Evolutionary conservation across 2,113 vertebrate genomes (phyloP), one percentile per base, ranked within the genome.

Genomic region (Stictonetta naevosa): DNA sequence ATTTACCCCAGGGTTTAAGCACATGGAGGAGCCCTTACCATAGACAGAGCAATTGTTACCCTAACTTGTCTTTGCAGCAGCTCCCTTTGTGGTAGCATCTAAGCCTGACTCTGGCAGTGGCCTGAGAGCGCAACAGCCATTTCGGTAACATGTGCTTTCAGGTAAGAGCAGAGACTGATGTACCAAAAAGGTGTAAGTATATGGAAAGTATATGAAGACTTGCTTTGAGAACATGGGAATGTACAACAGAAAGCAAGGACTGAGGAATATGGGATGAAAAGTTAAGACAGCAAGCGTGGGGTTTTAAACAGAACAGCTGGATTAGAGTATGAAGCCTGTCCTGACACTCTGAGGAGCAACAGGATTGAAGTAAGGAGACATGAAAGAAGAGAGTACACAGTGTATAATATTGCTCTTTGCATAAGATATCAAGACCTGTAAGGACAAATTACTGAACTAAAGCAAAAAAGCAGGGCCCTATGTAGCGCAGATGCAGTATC

Each of bases 401-500:
- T 28, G 31, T 8, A 67, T 33, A 7, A 52, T 25, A 72, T 0
- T 46, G 40, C 29, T 59, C 77, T 92, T 62, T 44, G 55, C 46
- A 67, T 3, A 42, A 74, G 8, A 16, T 75, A 81, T 46, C 69
- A 59, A 56, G 34, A 92, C 25, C 33, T 77, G 1, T n/a, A 77
- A 53, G 36, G 36, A 44, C 36, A 94, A 92, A 78, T 34, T 21
- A 77, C 20, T 72, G 52, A 26, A 84, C 40, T 42, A 90, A 78
- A 84, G 67, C 48, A 86, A 92, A 92, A 91, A 78, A 31, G 33
- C 33, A 82, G 48, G 71, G 69, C 66, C 88, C 69, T 91, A 89
- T 64, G 53, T 78, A 93, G 77, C 12, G 33, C 11, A 86, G 53
- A 81, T 78, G 33, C 56, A 72, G 58, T 48, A 86, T 36, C 63